These are phyloP conservation scores for Psittacus erithacus DNA, from an alignment of 2,113 vertebrate genomes.

Conservation along the genomic window DNA sequence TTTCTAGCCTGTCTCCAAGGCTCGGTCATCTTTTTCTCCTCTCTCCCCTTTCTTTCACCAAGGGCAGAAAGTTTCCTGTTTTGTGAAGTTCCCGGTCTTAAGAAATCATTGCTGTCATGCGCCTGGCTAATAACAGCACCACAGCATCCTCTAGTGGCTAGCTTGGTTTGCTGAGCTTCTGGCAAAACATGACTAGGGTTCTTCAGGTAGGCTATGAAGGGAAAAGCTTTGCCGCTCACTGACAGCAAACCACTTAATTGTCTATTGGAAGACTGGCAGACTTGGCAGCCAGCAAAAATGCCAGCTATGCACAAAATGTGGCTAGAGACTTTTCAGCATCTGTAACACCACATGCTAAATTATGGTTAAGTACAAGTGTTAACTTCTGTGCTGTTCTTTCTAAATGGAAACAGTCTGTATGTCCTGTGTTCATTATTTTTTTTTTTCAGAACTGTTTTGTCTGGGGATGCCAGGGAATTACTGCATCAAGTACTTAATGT, in stretches of 20 bases:
- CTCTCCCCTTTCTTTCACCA: background rate
- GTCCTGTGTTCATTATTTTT: background rate
- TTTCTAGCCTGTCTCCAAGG: background rate
- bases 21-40: background rate
- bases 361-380: background rate
- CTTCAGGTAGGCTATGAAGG: background rate
- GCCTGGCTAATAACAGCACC: background rate
- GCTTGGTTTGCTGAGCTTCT: background rate
- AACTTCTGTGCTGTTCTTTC: background rate
- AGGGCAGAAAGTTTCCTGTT: background rate
- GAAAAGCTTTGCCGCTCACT: background rate
- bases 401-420: background rate
- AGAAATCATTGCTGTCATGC: background rate
- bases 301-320: background rate
- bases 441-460: background rate
- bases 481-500: background rate
- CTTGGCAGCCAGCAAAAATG: background rate
- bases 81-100: background rate
- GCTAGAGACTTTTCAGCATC: background rate
- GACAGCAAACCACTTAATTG: background rate
- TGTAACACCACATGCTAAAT: background rate
- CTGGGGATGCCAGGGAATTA: background rate
- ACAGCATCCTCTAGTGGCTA: constrained; percentile 60
- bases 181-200: background rate
- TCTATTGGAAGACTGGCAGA: background rate